A percentile compares a stretch with the other conserved stretches of the same genome.
Conservation (phyloP, 2,113 vertebrate species). For the Columba livia region DNA sequence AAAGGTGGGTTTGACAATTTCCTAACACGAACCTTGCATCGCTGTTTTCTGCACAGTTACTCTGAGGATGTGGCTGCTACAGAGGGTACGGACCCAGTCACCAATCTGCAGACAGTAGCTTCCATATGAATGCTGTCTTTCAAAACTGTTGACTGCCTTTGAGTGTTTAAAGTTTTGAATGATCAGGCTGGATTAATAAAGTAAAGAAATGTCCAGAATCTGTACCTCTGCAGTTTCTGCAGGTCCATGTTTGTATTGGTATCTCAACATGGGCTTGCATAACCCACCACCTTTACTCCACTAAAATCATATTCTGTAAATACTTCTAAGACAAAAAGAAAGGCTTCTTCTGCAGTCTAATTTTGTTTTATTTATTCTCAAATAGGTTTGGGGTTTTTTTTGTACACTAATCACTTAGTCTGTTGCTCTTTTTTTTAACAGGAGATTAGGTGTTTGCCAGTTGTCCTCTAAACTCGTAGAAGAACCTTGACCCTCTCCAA, state of each 20-base stretch:
- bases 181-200: background rate
- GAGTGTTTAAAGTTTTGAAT: background rate
- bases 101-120: background rate
- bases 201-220: background rate
- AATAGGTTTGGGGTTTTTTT: background rate
- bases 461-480: background rate
- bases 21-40: background rate
- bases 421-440: background rate
- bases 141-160: background rate
- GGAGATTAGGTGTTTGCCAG: background rate
- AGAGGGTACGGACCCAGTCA: background rate
- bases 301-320: background rate
- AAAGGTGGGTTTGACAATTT: background rate
- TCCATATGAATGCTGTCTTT: accelerated
- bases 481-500: background rate
- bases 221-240: background rate
- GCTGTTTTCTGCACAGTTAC: background rate
- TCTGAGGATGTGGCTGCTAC: background rate
- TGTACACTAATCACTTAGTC: background rate
- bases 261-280: background rate
- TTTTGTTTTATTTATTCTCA: background rate
- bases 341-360: background rate
- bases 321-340: background rate
- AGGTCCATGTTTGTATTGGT: background rate
- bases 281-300: background rate